Evolutionary conservation across 1,140 invertebrate genomes (phyloP).

Genomic region (Phortica variegata): DNA sequence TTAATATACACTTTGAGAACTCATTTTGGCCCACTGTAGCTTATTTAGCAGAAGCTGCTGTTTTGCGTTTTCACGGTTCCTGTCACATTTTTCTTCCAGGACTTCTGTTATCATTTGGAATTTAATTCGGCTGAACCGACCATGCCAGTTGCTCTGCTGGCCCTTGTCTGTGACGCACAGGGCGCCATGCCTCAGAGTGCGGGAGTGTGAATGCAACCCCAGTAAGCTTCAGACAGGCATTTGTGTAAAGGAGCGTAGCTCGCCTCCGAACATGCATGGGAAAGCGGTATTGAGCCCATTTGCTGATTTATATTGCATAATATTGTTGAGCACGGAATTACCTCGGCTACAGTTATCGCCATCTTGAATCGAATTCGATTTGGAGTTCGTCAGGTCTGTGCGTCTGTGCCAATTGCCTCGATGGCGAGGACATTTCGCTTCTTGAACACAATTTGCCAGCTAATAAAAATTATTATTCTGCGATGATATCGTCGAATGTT

Average conservation of each 20-base stretch:
- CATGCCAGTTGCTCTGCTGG: not conserved
- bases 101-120: conserved; percentile 53
- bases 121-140: conserved; percentile 28
- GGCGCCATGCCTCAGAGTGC: too few relatives aligned
- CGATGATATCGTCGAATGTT: not conserved
- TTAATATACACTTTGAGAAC: too few relatives aligned
- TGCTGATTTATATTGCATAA: conserved; percentile 53
- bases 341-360: conserved; percentile 23
- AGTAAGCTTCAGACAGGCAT: not conserved
- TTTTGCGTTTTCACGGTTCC: conserved; percentile 33
- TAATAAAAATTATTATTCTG: conserved; percentile 36
- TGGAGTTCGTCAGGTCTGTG: not conserved
- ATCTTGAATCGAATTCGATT: conserved; percentile 17
- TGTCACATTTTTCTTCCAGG: conserved; percentile 30
- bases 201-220: not conserved
- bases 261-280: conserved; percentile 1
- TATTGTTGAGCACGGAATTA: conserved; percentile 41
- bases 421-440: conserved; percentile 6
- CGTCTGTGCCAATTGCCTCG: not conserved
- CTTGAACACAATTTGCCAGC: conserved; percentile 34
- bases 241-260: not conserved
- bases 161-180: too few relatives aligned
- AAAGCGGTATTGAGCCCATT: conserved; percentile 30
- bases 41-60: conserved; percentile 3
- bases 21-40: too few relatives aligned